phyloP scores from a whole-genome alignment of 2,113 vertebrate species.

The Festucalex cinctus region DNA sequence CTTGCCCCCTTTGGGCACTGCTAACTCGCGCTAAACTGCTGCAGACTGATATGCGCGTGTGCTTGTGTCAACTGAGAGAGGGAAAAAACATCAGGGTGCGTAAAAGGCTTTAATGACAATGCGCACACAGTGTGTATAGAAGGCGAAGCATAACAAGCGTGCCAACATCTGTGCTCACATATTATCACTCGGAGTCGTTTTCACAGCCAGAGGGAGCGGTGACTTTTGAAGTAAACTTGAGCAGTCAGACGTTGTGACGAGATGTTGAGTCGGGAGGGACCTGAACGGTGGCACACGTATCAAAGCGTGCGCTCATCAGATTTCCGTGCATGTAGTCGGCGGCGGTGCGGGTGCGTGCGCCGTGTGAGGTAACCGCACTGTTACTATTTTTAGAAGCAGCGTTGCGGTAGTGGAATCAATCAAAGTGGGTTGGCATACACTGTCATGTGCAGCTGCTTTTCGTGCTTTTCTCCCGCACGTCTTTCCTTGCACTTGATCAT shows the following conservation, averaged over 20 bases:
- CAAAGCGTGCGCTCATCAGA: slow-evolving; percentile 17
- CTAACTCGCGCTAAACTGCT: too few species aligned
- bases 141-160: slow-evolving; percentile 27
- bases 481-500: background rate
- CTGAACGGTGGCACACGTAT: background rate
- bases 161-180: slow-evolving; percentile 4
- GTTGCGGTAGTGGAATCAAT: slow-evolving; percentile 51
- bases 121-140: background rate
- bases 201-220: slow-evolving; percentile 3
- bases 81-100: background rate
- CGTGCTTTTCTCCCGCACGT: background rate
- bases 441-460: slow-evolving; percentile 24
- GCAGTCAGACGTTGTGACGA: background rate
- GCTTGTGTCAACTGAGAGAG: background rate
- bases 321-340: slow-evolving; percentile 32
- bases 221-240: slow-evolving; percentile 5
- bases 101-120: background rate
- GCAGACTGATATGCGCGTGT: too few species aligned
- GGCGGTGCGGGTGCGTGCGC: slow-evolving; percentile 6
- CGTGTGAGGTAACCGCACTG: slow-evolving; percentile 23
- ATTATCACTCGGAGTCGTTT: background rate
- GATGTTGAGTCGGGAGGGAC: background rate
- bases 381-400: slow-evolving; percentile 62
- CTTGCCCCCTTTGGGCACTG: background rate
- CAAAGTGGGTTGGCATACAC: slow-evolving; percentile 29